Evolutionary conservation across 2,797 vertebrate genomes (phyloP).

Genomic region (Pygocentrus nattereri): DNA sequence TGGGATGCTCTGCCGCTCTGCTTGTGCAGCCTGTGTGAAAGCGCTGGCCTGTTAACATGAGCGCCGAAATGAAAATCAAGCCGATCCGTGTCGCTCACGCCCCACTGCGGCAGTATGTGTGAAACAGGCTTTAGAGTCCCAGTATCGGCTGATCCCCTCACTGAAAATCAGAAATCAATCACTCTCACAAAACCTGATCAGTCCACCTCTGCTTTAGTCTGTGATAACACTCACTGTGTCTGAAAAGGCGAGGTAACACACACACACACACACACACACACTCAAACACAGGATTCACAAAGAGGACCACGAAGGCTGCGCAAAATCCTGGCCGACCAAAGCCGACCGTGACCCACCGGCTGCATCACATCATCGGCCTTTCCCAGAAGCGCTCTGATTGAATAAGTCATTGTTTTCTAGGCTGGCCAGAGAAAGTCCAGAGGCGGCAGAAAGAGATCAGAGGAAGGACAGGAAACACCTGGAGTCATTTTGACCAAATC

Average conservation of each 20-base stretch:
- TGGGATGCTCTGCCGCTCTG: too few relatives aligned
- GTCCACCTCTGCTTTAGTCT: background rate
- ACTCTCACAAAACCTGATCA: background rate
- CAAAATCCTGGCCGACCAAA: background rate
- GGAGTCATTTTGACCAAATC: conserved; percentile 46
- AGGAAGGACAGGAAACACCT: conserved; percentile 60
- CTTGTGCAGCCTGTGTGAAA: too few relatives aligned
- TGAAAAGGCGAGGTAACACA: background rate
- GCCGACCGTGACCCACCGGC: conserved; percentile 23
- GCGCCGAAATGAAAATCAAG: too few relatives aligned
- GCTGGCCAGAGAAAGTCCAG: background rate
- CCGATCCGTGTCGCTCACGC: too few relatives aligned
- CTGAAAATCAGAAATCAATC: background rate
- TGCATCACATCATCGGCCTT: conserved; percentile 13
- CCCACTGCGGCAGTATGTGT: too few relatives aligned
- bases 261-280: background rate
- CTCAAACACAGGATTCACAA: background rate
- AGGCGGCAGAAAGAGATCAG: conserved; percentile 4
- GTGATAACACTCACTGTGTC: background rate
- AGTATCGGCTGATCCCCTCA: background rate
- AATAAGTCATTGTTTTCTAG: conserved; percentile 29
- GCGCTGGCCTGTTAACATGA: too few relatives aligned
- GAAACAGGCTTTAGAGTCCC: too few relatives aligned
- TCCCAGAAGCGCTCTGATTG: conserved; percentile 10
- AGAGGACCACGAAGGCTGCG: background rate